These are phyloP conservation scores for Phorcus lineatus DNA, from an alignment of 2,888 invertebrate genomes.

Conservation along the genomic window DNA sequence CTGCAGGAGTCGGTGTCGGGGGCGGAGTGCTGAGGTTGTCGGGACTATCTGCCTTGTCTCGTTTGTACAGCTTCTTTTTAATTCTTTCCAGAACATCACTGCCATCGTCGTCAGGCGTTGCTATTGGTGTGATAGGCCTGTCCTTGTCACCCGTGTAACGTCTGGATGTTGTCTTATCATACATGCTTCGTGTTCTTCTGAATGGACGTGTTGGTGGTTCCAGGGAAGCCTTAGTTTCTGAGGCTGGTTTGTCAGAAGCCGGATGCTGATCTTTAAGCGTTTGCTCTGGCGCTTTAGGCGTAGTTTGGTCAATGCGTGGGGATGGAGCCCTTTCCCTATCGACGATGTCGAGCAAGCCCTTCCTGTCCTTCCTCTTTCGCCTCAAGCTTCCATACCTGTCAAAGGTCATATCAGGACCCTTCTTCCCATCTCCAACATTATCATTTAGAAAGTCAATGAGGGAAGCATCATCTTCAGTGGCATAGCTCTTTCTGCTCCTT, in stretches of 20 bases:
- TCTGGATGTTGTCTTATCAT: constrained; percentile 36
- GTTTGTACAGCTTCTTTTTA: constrained; percentile 36
- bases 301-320: constrained; percentile 44
- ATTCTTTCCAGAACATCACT: constrained; percentile 42
- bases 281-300: constrained; percentile 7
- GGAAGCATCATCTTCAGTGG: constrained; percentile 56
- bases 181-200: constrained; percentile 55
- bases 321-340: constrained; percentile 70
- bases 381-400: constrained; percentile 66
- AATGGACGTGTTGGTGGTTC: constrained; percentile 38
- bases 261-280: background rate
- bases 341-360: constrained; percentile 45
- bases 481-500: constrained; percentile 52
- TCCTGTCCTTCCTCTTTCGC: constrained; percentile 55
- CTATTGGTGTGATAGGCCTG: constrained; percentile 23
- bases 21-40: background rate
- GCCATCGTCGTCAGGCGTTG: constrained; percentile 39
- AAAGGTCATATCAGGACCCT: constrained; percentile 50
- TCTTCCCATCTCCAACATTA: constrained; percentile 43
- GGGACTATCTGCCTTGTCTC: constrained; percentile 8
- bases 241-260: constrained; percentile 40
- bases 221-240: constrained; percentile 30
- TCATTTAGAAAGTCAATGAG: constrained; percentile 63
- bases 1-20: background rate
- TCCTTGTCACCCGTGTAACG: constrained; percentile 24